Conservation (phyloP, 2,797 vertebrate genomes). For the Hypotaenidia philippensis region DNA sequence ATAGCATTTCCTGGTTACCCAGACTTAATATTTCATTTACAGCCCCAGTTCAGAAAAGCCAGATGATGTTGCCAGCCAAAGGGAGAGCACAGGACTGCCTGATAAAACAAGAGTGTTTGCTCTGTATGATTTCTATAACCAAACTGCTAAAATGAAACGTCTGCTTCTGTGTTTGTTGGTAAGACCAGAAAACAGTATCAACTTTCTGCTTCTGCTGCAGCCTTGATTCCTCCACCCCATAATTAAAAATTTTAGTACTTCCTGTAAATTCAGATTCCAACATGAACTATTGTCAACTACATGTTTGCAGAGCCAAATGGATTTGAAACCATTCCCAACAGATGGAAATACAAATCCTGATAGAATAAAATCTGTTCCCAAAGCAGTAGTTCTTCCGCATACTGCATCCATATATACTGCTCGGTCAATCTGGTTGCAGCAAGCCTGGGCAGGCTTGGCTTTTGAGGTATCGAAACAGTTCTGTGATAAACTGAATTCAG, state of each 20-base stretch:
- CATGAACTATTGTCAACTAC: background rate
- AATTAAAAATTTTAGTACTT: background rate
- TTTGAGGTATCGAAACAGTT: background rate
- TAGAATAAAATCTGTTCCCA: background rate
- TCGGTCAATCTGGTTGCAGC: slow-evolving; percentile 31
- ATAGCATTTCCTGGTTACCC: background rate
- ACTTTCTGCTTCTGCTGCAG: background rate
- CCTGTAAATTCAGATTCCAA: slow-evolving; percentile 6
- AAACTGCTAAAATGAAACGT: background rate
- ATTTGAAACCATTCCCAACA: slow-evolving; percentile 33
- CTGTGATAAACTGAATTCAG: background rate
- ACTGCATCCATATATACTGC: background rate
- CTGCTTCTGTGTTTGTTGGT: background rate
- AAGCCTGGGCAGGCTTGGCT: background rate
- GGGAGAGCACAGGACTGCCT: background rate
- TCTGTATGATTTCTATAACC: background rate
- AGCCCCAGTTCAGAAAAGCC: background rate
- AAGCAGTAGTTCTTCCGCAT: slow-evolving; percentile 14
- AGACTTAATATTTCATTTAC: background rate
- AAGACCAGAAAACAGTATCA: background rate
- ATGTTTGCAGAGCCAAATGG: slow-evolving; percentile 22
- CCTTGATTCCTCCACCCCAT: background rate
- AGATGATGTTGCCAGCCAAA: background rate
- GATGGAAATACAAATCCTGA: slow-evolving; percentile 48
- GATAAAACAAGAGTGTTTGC: background rate